Conservation (phyloP, 35 echinoderm and acorn worm species). For the Lytechinus variegatus region DNA sequence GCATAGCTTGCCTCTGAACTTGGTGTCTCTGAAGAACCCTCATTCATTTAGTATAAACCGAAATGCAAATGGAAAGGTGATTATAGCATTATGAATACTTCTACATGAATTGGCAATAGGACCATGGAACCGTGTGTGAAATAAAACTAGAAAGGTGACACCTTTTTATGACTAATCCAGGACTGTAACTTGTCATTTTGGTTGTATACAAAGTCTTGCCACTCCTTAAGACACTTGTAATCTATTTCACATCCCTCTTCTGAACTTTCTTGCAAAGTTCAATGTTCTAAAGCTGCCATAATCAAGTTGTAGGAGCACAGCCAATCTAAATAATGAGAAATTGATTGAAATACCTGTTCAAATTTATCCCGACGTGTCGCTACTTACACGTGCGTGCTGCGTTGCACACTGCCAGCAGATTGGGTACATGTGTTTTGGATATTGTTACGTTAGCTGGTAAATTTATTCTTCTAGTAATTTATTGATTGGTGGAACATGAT, state of each 20-base stretch:
- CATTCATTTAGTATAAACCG: too few species aligned
- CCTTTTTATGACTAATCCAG: too few species aligned
- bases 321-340: slow-evolving; percentile 20
- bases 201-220: too few species aligned
- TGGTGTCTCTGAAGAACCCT: too few species aligned
- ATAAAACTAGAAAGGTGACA: too few species aligned
- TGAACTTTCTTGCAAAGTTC: neutral
- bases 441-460: neutral
- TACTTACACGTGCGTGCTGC: neutral
- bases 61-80: too few species aligned
- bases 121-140: too few species aligned
- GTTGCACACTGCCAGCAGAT: neutral
- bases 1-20: too few species aligned
- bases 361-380: neutral
- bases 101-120: too few species aligned
- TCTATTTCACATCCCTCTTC: neutral
- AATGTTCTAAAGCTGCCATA: neutral
- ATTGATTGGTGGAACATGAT: neutral
- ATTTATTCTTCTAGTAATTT: neutral
- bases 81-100: too few species aligned
- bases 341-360: slow-evolving; percentile 13
- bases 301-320: neutral
- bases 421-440: neutral
- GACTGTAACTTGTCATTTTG: too few species aligned
- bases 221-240: neutral